Percentiles rank a stretch among this genome's conserved stretches.
These are phyloP conservation scores for Tiliacea citrago DNA, from an alignment of 2,888 invertebrate genomes.

Conservation along the genomic window DNA sequence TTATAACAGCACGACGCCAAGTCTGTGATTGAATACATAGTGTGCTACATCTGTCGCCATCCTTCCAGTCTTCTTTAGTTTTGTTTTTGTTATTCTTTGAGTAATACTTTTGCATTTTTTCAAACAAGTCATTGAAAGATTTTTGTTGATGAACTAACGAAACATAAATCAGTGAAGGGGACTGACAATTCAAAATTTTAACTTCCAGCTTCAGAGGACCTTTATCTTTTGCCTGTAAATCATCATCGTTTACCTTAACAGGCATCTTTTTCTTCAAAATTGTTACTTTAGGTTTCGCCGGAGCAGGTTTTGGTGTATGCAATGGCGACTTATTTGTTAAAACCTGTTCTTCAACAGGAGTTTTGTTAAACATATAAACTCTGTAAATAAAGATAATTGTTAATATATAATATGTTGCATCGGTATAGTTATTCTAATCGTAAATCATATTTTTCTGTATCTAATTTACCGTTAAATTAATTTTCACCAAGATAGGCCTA, in stretches of 20 bases:
- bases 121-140: slow-evolving; percentile 85
- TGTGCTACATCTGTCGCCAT: slow-evolving; percentile 87
- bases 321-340: slow-evolving; percentile 75
- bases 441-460: background rate
- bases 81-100: slow-evolving; percentile 71
- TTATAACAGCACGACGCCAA: slow-evolving; percentile 92
- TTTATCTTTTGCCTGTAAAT: slow-evolving; percentile 84
- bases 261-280: slow-evolving; percentile 70
- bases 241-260: slow-evolving; percentile 66
- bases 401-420: no score
- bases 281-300: slow-evolving; percentile 65
- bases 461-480: background rate
- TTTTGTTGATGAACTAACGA: slow-evolving; percentile 86
- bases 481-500: background rate
- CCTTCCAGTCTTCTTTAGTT: slow-evolving; percentile 84
- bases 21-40: slow-evolving; percentile 85
- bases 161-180: slow-evolving; percentile 92
- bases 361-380: slow-evolving; percentile 78
- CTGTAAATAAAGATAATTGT: slow-evolving; percentile 69
- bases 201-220: slow-evolving; percentile 88
- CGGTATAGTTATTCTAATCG: background rate
- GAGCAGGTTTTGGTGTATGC: slow-evolving; percentile 63
- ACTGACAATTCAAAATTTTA: slow-evolving; percentile 86
- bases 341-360: slow-evolving; percentile 74
- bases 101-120: slow-evolving; percentile 90